Evolutionary conservation across 1,140 invertebrate species (phyloP).

Genomic region (Lucilia sericata): DNA sequence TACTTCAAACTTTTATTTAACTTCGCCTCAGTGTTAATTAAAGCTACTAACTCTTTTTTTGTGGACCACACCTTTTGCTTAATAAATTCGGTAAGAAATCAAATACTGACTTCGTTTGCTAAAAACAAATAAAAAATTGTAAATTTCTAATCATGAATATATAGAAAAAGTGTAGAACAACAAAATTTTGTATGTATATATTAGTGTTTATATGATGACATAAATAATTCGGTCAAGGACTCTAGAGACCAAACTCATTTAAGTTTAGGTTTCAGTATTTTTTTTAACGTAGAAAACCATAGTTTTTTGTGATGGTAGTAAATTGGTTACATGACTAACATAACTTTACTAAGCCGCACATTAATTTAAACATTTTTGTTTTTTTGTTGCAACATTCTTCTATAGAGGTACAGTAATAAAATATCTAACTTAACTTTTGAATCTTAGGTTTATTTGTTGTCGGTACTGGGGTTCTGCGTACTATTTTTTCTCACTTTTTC

Average conservation of each 20-base stretch:
- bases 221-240: constrained; percentile 23
- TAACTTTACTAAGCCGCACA: constrained; percentile 15
- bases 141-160: neutral
- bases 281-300: neutral
- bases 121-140: neutral
- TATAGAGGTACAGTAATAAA: neutral
- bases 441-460: neutral
- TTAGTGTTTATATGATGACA: constrained; percentile 11
- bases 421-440: neutral
- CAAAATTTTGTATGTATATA: neutral
- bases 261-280: neutral
- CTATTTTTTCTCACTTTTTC: neutral
- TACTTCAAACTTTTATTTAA: neutral
- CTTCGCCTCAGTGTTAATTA: neutral
- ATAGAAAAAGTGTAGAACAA: neutral
- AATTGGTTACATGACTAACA: constrained; percentile 13
- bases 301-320: neutral
- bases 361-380: neutral
- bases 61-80: neutral
- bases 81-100: no score
- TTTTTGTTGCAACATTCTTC: neutral
- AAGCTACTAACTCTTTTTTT: neutral
- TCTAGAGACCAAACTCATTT: constrained; percentile 24
- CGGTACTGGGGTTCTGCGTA: neutral
- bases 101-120: no score